phyloP scores from a whole-genome alignment of 2,113 vertebrate genomes.

The Leptosomus discolor region DNA sequence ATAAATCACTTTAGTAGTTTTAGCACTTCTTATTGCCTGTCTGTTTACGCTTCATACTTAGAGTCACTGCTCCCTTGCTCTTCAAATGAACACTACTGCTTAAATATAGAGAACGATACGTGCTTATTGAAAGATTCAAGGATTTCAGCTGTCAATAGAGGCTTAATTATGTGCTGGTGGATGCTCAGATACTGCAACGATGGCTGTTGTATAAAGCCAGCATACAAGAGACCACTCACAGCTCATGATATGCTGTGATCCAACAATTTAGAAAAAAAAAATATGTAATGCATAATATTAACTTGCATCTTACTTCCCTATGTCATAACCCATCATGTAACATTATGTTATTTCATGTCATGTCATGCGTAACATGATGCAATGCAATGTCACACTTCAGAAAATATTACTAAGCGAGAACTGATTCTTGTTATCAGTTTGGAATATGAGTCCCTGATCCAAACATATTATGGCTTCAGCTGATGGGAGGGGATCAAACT shows the following conservation, averaged over 20 bases:
- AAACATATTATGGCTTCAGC: not conserved
- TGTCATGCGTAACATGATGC: not conserved
- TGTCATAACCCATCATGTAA: constrained; percentile 32
- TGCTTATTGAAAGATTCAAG: constrained; percentile 50
- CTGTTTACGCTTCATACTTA: not conserved
- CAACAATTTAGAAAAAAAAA: not conserved
- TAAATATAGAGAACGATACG: not conserved
- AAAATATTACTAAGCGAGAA: constrained; percentile 12
- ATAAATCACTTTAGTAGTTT: constrained; percentile 3
- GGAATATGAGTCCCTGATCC: not conserved
- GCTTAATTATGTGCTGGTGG: constrained; percentile 45
- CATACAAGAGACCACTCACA: not conserved
- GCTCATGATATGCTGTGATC: not conserved
- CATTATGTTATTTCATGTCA: not conserved
- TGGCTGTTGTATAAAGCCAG: not conserved
- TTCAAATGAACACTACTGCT: constrained; percentile 40
- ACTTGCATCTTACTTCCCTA: not conserved
- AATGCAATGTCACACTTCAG: constrained; percentile 36
- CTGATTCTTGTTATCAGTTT: not conserved
- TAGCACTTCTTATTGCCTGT: not conserved
- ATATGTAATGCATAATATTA: not conserved
- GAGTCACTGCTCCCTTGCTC: constrained; percentile 24
- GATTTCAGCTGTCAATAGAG: constrained; percentile 47
- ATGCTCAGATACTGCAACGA: constrained; percentile 3
- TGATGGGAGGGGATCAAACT: not conserved